These are phyloP conservation scores for Octopus sinensis DNA, from an alignment of 1,140 invertebrate species.

Conservation along the genomic window DNA sequence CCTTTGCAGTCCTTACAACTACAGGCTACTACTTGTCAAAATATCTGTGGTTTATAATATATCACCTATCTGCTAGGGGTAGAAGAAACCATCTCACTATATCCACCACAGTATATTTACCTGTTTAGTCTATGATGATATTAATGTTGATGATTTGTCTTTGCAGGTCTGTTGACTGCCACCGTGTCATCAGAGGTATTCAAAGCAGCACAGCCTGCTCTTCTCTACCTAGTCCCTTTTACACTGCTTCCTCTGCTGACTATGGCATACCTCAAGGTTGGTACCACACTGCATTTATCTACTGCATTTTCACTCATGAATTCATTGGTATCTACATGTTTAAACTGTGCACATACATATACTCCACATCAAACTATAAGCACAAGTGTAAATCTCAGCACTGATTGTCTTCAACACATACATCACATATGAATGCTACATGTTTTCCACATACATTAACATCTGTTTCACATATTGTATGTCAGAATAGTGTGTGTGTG, in stretches of 20 bases:
- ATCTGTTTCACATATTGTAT: not conserved
- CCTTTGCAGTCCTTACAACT: too few species aligned
- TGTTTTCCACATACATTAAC: not conserved
- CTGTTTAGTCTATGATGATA: not conserved
- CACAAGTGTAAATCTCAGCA: not conserved
- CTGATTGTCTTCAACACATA: not conserved
- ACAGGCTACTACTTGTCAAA: too few species aligned
- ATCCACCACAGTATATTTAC: not conserved
- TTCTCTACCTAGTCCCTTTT: constrained; percentile 94
- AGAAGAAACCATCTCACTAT: too few species aligned
- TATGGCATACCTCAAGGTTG: constrained; percentile 96
- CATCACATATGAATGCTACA: not conserved
- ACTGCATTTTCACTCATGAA: not conserved
- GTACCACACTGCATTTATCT: not conserved
- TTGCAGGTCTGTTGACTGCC: constrained; percentile 81
- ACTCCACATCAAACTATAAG: not conserved
- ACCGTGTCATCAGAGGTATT: constrained; percentile 96
- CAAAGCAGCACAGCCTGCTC: constrained; percentile 93
- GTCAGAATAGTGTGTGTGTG: too few species aligned
- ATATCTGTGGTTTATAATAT: too few species aligned
- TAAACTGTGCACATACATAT: not conserved
- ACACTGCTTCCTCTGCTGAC: constrained; percentile 90
- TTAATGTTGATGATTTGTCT: not conserved
- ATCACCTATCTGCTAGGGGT: too few species aligned
- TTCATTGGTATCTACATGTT: not conserved